Base-by-base conservation (phyloP, 2,888 invertebrate species). In the Thyatira batis region DNA sequence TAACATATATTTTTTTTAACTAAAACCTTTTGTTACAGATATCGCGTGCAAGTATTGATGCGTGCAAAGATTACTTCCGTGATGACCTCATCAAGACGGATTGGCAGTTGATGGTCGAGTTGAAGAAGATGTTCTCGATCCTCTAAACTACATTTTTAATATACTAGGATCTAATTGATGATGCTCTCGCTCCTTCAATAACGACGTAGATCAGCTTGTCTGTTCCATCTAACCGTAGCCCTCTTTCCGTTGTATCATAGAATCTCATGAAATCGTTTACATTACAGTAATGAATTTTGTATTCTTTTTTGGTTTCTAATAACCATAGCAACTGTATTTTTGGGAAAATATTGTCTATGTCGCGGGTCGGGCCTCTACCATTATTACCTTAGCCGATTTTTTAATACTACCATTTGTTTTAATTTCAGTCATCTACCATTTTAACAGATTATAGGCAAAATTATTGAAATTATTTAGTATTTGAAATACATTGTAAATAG, bases 1-100 rank as follows among this genome's bases (percentile, higher is more conserved):
- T 6, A 3, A 13, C 3, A 2, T 39, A 33, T 5, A n/a, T 17
- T 39, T 2, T 39, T 17, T 23, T 23, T 4, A 39, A 39, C 39
- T 6, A 39, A 17, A 8, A 39, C n/a, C 21, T 52, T 44, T 84
- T 85, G 79, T 87, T 85, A 9, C 95, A 99, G 98, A 99, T 99
- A 78, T 97, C 97, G 51, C 95, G 99, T 53, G 97, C 98, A 81
- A 98, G 98, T 63, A 99, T 99, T 82, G 99, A 99, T 90, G 99
- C 98, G 8, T 99, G 99, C 92, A 99, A 99, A 92, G 97, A 99
- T 75, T 98, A 99, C 92, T 99, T 99, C 95, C 95, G 99, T 62
- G 99, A 99, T 73, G 99, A 99, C 87, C 94, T 99, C 75, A 92
- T 96, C 79, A 99, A 99, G 92, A 95, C 96, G 66, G 99, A 99